These are phyloP conservation scores for Sebastes diaconus DNA, from an alignment of 2,797 vertebrate species.

Conservation along the genomic window DNA sequence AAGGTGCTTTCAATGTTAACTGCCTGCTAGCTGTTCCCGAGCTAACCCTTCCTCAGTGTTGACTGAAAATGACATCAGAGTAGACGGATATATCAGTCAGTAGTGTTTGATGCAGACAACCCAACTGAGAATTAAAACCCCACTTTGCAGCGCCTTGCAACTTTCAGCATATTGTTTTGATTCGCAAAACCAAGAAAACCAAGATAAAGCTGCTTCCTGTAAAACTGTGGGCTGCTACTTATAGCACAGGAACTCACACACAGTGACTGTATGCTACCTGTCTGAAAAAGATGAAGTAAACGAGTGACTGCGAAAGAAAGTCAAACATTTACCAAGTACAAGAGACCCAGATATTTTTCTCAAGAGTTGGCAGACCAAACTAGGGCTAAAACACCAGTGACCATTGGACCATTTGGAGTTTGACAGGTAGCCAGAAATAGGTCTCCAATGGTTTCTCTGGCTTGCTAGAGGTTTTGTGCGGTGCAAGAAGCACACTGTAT, in stretches of 20 bases:
- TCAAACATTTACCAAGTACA: constrained; percentile 59
- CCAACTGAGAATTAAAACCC: not conserved
- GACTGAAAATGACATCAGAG: constrained; percentile 6
- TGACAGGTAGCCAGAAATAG: constrained; percentile 16
- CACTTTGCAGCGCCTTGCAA: constrained; percentile 27
- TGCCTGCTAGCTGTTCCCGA: not conserved
- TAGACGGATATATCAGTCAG: not conserved
- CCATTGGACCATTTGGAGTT: constrained; percentile 34
- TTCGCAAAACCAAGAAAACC: constrained; percentile 1
- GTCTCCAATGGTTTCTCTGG: not conserved
- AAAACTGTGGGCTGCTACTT: constrained; percentile 6
- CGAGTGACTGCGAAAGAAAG: constrained; percentile 3
- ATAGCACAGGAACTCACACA: not conserved
- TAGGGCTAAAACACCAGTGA: constrained; percentile 20
- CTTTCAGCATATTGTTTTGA: constrained; percentile 4
- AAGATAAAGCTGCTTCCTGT: constrained; percentile 49
- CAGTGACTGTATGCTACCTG: not conserved
- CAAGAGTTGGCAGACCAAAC: constrained; percentile 2
- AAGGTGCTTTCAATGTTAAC: not conserved
- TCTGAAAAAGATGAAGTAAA: not conserved
- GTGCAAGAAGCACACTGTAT: not conserved
- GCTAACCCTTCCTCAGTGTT: not conserved
- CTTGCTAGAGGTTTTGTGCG: not conserved
- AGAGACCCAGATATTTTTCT: constrained; percentile 4
- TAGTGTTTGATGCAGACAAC: not conserved